These are phyloP conservation scores for Macrotus californicus DNA, from an alignment of 2,113 vertebrate species.

Conservation along the genomic window DNA sequence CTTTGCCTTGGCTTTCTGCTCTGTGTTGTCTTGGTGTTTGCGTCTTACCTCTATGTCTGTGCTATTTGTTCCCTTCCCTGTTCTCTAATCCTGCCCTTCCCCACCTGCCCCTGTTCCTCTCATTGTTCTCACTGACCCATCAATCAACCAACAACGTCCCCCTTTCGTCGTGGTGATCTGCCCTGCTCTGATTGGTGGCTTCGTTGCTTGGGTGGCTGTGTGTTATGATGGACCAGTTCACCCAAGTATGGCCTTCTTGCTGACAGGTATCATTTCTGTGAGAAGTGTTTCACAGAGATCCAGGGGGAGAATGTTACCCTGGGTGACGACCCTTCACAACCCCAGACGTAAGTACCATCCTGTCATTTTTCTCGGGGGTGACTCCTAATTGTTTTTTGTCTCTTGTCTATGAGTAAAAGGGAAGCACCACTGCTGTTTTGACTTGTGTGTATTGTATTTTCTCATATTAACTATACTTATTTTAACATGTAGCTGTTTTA, in stretches of 20 bases:
- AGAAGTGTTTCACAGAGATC: conserved; percentile 99
- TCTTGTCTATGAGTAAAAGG: background rate
- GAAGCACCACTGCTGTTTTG: background rate
- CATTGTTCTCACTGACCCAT: conserved; percentile 87
- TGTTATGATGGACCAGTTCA: conserved; percentile 92
- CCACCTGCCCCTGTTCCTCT: conserved; percentile 77
- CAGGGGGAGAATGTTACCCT: conserved; percentile 98
- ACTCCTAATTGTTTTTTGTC: background rate
- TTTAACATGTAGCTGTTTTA: background rate
- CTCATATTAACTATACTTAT: background rate
- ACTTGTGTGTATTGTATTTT: background rate
- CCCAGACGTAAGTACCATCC: conserved; percentile 92
- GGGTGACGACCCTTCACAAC: conserved; percentile 97
- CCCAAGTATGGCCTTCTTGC: conserved; percentile 93
- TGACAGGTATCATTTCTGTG: conserved; percentile 99
- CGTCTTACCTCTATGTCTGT: conserved; percentile 85
- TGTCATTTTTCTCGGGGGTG: background rate
- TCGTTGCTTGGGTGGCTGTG: conserved; percentile 88
- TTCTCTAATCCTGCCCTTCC: conserved; percentile 83
- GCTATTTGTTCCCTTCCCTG: conserved; percentile 85
- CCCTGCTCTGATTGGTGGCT: conserved; percentile 88
- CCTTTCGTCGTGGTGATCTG: conserved; percentile 85
- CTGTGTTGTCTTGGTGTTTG: conserved; percentile 89
- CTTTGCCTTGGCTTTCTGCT: conserved; percentile 99
- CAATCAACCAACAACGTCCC: conserved; percentile 86